Evolutionary conservation across 2,113 vertebrate genomes (phyloP).

Genomic region (Platycercus adscitus): DNA sequence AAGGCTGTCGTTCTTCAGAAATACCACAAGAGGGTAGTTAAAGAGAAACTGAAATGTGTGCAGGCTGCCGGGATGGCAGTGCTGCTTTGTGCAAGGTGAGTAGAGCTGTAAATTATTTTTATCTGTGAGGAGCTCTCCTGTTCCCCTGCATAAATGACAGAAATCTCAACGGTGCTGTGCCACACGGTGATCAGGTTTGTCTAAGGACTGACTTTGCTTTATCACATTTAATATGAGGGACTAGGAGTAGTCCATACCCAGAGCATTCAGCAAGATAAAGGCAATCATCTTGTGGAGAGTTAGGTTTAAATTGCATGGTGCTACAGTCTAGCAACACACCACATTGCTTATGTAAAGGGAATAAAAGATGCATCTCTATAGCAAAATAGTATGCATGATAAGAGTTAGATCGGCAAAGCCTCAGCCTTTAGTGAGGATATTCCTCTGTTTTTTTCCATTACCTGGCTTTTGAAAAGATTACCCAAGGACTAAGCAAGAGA

Average conservation of each 20-base stretch:
- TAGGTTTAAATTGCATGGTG: neutral
- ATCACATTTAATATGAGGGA: neutral
- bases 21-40: conserved; percentile 65
- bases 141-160: neutral
- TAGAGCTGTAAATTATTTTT: neutral
- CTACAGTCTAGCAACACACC: neutral
- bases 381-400: neutral
- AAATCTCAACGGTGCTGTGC: neutral
- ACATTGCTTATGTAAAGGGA: neutral
- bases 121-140: neutral
- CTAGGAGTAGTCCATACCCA: neutral
- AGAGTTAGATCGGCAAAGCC: neutral
- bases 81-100: conserved; percentile 1
- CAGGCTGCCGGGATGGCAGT: neutral
- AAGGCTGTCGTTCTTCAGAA: conserved; percentile 24
- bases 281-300: neutral
- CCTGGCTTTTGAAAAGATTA: neutral
- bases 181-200: neutral
- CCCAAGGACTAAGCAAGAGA: neutral
- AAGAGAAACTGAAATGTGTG: neutral
- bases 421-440: neutral
- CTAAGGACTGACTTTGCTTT: neutral
- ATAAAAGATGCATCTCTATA: neutral
- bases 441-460: neutral
- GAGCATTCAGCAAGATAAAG: neutral